Conservation (phyloP, 2,797 vertebrate genomes). For the Gallinago solitaria region DNA sequence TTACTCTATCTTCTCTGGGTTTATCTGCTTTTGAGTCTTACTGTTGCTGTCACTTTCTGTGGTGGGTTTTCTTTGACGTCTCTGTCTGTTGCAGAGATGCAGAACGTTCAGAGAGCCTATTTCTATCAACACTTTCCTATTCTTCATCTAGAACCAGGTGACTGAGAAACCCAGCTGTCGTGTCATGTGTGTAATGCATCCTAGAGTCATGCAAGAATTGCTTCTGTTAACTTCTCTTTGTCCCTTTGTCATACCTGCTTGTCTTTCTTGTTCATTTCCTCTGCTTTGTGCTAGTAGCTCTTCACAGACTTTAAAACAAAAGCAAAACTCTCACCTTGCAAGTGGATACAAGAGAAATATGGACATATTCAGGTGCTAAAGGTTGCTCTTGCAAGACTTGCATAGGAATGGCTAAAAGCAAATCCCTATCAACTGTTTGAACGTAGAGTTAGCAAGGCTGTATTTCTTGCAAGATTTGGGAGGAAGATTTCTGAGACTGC, state of each 20-base stretch:
- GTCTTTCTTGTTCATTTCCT: conserved; percentile 52
- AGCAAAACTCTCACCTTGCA: conserved; percentile 5
- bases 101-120: conserved; percentile 94
- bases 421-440: not conserved
- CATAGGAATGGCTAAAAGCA: not conserved
- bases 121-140: conserved; percentile 97
- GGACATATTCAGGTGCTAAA: not conserved
- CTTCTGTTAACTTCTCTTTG: conserved; percentile 55
- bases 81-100: conserved; percentile 89
- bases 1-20: conserved; percentile 45
- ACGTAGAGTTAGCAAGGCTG: not conserved
- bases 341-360: not conserved
- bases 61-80: conserved; percentile 80
- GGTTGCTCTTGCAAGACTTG: not conserved
- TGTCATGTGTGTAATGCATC: conserved; percentile 67
- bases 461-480: not conserved
- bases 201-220: conserved; percentile 61
- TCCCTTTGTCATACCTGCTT: conserved; percentile 57
- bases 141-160: conserved; percentile 96
- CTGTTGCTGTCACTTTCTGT: conserved; percentile 70
- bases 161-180: conserved; percentile 71
- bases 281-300: conserved; percentile 62
- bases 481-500: not conserved
- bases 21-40: conserved; percentile 69
- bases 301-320: not conserved